Evolutionary conservation across 2,888 invertebrate species (phyloP), one percentile per base, ranked within the genome.

Genomic region (Amblyteles armatorius): DNA sequence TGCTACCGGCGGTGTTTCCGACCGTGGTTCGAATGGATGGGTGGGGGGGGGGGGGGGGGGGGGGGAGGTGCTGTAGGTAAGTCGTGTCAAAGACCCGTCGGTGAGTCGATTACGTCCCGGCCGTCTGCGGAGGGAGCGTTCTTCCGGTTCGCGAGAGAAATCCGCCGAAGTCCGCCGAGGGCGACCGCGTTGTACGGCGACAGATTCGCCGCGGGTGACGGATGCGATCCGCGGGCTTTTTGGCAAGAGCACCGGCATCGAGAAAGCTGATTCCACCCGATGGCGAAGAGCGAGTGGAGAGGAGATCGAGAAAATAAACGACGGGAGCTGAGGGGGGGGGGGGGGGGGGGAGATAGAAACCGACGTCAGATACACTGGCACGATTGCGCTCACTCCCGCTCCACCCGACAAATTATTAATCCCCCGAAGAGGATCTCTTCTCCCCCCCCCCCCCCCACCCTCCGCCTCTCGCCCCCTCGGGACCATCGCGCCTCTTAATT

Each of bases 391-490:
- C 65, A n/a, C n/a, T n/a, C n/a, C 68, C 44, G 85, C 50, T 84
- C 79, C 76, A 52, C 83, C 85, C 85, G 90, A 91, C 92, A 91
- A 92, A 91, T 92, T 91, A 91, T 92, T 91, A 92, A 91, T 91
- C 89, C 88, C 87, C 71, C 65, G 57, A 57, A 33, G 40, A 44
- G 40, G 44, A 44, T 13, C 13, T 44, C 44, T 48, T 67, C 52
- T 60, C 4, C 72, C 33, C 72, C 44, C 50, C n/a, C n/a, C n/a
- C n/a, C n/a, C n/a, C n/a, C n/a, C n/a, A n/a, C n/a, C n/a, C n/a
- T 48, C 65, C 60, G 57, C 5, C 71, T 7, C 65, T 16, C 68
- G n/a, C 87, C 87, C 89, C 87, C 87, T 88, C 90, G 44, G 13
- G 44, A 44, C 44, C 84, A 87, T 88, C 88, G 87, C 87, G 88